Percentiles rank a stretch among this genome's conserved stretches.
These are phyloP conservation scores for Mycalesis mineus DNA, from an alignment of 2,888 invertebrate species.

Conservation along the genomic window DNA sequence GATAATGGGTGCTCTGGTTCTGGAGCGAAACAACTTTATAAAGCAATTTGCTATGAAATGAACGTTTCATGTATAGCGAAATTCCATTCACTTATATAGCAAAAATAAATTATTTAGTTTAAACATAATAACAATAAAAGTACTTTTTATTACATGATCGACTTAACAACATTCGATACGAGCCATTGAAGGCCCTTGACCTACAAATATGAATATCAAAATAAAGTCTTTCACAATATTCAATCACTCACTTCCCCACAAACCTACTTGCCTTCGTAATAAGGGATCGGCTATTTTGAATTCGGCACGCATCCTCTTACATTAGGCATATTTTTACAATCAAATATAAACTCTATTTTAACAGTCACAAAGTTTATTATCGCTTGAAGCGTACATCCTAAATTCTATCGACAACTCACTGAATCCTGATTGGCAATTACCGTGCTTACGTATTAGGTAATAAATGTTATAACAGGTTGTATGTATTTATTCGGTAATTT, in stretches of 20 bases:
- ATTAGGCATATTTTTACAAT: background rate
- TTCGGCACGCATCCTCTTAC: constrained; percentile 31
- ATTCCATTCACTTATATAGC: too few species aligned
- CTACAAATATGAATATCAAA: constrained; percentile 21
- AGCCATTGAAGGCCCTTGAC: constrained; percentile 17
- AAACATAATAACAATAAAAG: too few species aligned
- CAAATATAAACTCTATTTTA: constrained; percentile 3
- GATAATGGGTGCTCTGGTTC: too few species aligned
- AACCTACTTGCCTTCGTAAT: constrained; percentile 28
- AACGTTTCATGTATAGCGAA: too few species aligned
- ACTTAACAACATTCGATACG: background rate
- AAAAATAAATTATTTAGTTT: too few species aligned
- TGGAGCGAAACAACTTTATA: too few species aligned
- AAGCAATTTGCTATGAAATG: too few species aligned
- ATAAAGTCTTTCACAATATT: constrained; percentile 24
- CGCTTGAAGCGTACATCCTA: background rate
- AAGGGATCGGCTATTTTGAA: constrained; percentile 31
- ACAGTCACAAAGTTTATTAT: background rate
- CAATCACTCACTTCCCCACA: constrained; percentile 28
- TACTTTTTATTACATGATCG: background rate
- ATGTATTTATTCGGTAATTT: background rate
- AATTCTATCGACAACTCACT: background rate
- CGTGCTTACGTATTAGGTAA: background rate
- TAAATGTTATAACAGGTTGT: constrained; percentile 2
- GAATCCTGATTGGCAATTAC: constrained; percentile 8